Evolutionary conservation across 2,888 invertebrate species (phyloP).

Genomic region (Torymus texanus): DNA sequence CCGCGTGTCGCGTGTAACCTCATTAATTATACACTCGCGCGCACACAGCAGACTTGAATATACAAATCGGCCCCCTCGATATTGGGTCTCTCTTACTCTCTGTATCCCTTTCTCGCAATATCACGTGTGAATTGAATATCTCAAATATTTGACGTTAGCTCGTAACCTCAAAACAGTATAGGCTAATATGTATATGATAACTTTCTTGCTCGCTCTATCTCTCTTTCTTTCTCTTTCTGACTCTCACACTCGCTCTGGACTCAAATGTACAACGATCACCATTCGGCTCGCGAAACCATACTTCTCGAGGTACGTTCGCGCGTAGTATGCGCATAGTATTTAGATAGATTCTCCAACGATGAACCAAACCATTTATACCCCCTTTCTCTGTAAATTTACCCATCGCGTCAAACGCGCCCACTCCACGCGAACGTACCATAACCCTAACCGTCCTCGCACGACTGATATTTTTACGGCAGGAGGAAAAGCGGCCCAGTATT

Average conservation of each 20-base stretch:
- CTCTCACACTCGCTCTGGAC: slow-evolving; percentile 9
- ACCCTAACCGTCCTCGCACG: neutral
- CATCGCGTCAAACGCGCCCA: too few relatives aligned
- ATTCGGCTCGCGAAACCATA: too few relatives aligned
- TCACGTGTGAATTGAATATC: neutral
- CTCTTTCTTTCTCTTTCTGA: too few relatives aligned
- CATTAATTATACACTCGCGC: neutral
- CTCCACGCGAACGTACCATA: neutral
- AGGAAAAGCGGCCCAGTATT: neutral
- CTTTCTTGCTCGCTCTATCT: too few relatives aligned
- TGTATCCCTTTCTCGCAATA: neutral
- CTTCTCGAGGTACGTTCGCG: too few relatives aligned
- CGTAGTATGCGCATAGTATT: too few relatives aligned
- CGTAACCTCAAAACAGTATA: slow-evolving; percentile 14
- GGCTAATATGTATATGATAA: too few relatives aligned
- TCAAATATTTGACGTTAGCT: neutral
- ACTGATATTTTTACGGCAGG: neutral
- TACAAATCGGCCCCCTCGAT: neutral
- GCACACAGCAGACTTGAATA: neutral
- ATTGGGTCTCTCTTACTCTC: neutral
- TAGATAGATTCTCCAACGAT: too few relatives aligned
- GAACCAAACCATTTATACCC: too few relatives aligned
- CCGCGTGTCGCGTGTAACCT: neutral
- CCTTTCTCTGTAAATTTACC: too few relatives aligned
- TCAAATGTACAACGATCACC: neutral